phyloP scores from a whole-genome alignment of 2,113 vertebrate species.

The Gnathonemus longibarbis region DNA sequence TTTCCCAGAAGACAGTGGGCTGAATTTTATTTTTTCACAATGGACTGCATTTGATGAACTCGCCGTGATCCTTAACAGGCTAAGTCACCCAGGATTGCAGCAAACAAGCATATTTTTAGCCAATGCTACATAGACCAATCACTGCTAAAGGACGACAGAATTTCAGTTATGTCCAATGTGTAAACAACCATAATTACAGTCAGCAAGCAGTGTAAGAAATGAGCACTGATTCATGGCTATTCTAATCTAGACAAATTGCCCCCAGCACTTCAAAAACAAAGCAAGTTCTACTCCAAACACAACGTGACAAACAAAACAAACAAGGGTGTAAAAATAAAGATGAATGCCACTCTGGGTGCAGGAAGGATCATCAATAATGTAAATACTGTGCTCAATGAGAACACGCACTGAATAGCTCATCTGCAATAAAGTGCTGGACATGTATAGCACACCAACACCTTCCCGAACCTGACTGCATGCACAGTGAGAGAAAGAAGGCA shows the following conservation, averaged over 20 bases:
- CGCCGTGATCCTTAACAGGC: not conserved
- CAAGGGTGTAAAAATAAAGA: not conserved
- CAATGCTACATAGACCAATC: not conserved
- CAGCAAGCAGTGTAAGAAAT: not conserved
- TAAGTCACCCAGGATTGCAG: not conserved
- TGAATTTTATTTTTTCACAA: not conserved
- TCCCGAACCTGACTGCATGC: not conserved
- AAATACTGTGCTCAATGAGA: not conserved
- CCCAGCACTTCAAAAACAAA: not conserved
- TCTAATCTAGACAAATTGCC: not conserved
- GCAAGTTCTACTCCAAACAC: not conserved
- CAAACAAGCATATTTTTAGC: not conserved
- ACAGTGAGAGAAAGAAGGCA: not conserved
- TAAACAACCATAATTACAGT: not conserved
- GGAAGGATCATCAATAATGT: not conserved
- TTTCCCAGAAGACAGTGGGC: not conserved
- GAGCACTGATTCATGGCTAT: not conserved
- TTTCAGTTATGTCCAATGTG: not conserved
- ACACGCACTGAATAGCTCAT: not conserved
- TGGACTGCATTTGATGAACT: not conserved
- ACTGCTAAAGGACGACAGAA: not conserved
- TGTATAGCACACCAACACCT: not conserved
- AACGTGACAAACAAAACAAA: not conserved
- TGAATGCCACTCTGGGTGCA: not conserved
- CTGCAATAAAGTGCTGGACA: not conserved